A percentile compares a stretch with the other conserved stretches of the same genome.
These are phyloP conservation scores for Aphrophora alni DNA, from an alignment of 2,888 invertebrate genomes.

Conservation along the genomic window DNA sequence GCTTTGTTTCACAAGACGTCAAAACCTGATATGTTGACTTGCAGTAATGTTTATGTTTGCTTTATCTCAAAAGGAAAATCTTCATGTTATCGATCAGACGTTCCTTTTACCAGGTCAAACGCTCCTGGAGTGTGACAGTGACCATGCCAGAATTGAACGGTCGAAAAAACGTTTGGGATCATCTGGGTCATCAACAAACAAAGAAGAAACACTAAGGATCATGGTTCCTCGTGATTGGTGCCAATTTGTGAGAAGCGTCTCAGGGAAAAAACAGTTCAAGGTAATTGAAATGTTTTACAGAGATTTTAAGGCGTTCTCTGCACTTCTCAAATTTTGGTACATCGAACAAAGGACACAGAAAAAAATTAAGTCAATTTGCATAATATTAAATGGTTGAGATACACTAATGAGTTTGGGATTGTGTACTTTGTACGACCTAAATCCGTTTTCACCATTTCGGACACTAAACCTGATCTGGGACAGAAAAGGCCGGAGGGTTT, in stretches of 20 bases:
- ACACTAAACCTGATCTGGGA: background rate
- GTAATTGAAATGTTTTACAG: conserved; percentile 12
- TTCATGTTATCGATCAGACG: conserved; percentile 18
- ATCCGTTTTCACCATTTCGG: conserved; percentile 9
- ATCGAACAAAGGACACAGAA: conserved; percentile 4
- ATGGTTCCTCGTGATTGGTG: conserved; percentile 31
- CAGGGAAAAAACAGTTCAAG: conserved; percentile 20
- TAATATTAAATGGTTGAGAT: conserved; percentile 11
- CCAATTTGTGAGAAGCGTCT: conserved; percentile 22
- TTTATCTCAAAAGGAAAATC: no score
- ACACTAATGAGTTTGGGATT: conserved; percentile 6
- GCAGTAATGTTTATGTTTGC: no score
- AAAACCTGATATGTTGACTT: conserved; percentile 23
- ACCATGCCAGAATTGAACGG: conserved; percentile 21
- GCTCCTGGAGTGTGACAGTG: conserved; percentile 27
- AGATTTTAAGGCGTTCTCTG: background rate
- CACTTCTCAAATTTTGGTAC: background rate
- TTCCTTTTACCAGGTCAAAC: conserved; percentile 27
- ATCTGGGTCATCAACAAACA: background rate
- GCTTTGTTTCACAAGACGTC: background rate
- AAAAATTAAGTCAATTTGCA: background rate
- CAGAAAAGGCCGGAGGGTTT: conserved; percentile 13
- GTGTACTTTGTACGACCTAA: conserved; percentile 4
- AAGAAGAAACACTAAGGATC: conserved; percentile 9
- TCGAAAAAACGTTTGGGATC: conserved; percentile 13